phyloP scores from a whole-genome alignment of 2,888 invertebrate genomes.

The Parascotia fuliginaria region DNA sequence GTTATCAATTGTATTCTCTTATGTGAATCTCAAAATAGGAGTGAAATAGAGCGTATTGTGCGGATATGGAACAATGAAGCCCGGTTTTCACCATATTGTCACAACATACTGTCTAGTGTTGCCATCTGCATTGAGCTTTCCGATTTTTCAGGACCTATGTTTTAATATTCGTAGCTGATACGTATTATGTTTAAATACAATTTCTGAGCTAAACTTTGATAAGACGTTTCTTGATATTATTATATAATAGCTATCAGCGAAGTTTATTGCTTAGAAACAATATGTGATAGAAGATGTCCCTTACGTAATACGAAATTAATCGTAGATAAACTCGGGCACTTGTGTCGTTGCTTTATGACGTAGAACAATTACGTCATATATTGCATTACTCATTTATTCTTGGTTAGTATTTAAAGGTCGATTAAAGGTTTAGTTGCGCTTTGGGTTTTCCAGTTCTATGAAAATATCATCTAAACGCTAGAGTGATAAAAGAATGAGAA shows the following conservation, averaged over 20 bases:
- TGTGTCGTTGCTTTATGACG: not conserved
- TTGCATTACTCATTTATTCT: not conserved
- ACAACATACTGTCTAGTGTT: slow-evolving; percentile 8
- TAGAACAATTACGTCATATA: not conserved
- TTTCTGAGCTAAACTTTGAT: not conserved
- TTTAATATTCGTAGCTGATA: too few species aligned
- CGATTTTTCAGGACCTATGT: not conserved
- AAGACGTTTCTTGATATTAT: not conserved
- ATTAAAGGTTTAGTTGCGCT: too few species aligned
- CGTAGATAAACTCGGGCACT: not conserved
- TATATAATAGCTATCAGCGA: not conserved
- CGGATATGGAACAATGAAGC: slow-evolving; percentile 35
- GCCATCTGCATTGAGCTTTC: not conserved
- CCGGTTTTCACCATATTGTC: slow-evolving; percentile 32
- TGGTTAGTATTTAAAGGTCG: too few species aligned
- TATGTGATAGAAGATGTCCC: not conserved
- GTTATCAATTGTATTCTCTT: not conserved
- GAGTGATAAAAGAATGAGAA: too few species aligned
- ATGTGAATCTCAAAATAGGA: slow-evolving; percentile 28
- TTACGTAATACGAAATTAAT: slow-evolving; percentile 14
- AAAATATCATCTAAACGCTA: too few species aligned
- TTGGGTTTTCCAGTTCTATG: too few species aligned
- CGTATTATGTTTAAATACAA: too few species aligned
- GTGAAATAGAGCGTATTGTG: slow-evolving; percentile 31
- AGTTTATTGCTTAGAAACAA: slow-evolving; percentile 1